These are phyloP conservation scores for Cherax destructor DNA, from an alignment of 1,140 invertebrate species.

Conservation along the genomic window DNA sequence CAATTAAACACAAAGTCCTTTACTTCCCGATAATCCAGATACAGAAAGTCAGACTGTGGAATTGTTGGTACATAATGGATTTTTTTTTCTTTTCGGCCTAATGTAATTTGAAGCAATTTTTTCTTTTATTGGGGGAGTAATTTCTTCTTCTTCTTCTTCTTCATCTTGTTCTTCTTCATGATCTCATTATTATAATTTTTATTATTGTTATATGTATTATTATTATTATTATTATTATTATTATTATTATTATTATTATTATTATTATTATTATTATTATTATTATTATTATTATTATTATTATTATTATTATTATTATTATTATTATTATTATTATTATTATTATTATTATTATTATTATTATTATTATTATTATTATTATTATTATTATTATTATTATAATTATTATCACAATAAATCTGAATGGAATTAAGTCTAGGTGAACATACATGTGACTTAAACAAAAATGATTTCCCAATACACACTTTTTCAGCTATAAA, in stretches of 20 bases:
- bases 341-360: neutral
- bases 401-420: neutral
- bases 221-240: conserved; percentile 7
- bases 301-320: neutral
- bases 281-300: no score
- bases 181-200: neutral
- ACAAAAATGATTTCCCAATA: no score
- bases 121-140: no score
- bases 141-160: neutral
- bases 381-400: neutral
- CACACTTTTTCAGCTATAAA: neutral
- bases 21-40: neutral
- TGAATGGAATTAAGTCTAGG: no score
- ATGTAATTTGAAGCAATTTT: no score
- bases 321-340: neutral
- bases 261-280: neutral
- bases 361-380: neutral
- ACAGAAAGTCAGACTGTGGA: neutral
- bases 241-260: conserved; percentile 8
- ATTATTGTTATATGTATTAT: conserved; percentile 2
- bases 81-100: no score
- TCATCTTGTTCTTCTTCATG: no score
- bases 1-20: neutral
- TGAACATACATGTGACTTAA: no score
- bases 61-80: no score